Evolutionary conservation across 2,888 invertebrate species (phyloP).

Genomic region (Stenichneumon culpator): DNA sequence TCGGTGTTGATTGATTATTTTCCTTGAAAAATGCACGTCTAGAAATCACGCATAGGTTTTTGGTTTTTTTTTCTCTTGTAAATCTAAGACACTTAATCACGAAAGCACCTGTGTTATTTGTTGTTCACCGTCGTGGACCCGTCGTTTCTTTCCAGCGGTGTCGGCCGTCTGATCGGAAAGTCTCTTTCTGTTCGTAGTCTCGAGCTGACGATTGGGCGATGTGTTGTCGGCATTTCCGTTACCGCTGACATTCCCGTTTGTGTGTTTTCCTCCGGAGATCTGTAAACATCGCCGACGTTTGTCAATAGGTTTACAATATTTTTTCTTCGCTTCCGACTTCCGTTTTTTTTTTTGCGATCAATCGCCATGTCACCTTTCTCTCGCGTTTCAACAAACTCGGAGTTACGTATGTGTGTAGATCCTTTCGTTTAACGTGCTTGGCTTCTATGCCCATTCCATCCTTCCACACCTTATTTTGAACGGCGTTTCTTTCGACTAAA

Average conservation of each 20-base stretch:
- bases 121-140: slow-evolving; percentile 72
- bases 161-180: slow-evolving; percentile 77
- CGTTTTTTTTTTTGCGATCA: not conserved
- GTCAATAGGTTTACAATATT: slow-evolving; percentile 15
- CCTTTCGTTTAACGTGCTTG: slow-evolving; percentile 94
- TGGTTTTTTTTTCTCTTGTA: not conserved
- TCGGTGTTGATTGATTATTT: slow-evolving; percentile 52
- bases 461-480: slow-evolving; percentile 87
- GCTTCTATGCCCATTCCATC: slow-evolving; percentile 94
- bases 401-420: slow-evolving; percentile 91
- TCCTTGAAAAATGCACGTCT: slow-evolving; percentile 19
- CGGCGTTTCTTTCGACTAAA: slow-evolving; percentile 89
- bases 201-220: slow-evolving; percentile 76
- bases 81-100: slow-evolving; percentile 12
- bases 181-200: slow-evolving; percentile 74
- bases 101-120: slow-evolving; percentile 76
- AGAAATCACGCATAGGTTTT: not conserved
- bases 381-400: slow-evolving; percentile 90
- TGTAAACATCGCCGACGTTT: slow-evolving; percentile 54
- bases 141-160: slow-evolving; percentile 75
- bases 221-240: slow-evolving; percentile 77
- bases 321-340: not conserved
- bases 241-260: slow-evolving; percentile 77
- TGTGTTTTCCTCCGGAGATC: slow-evolving; percentile 77
- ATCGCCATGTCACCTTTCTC: slow-evolving; percentile 86